Base-by-base conservation (phyloP, 2,113 vertebrate genomes). In the Stigmatopora nigra region DNA sequence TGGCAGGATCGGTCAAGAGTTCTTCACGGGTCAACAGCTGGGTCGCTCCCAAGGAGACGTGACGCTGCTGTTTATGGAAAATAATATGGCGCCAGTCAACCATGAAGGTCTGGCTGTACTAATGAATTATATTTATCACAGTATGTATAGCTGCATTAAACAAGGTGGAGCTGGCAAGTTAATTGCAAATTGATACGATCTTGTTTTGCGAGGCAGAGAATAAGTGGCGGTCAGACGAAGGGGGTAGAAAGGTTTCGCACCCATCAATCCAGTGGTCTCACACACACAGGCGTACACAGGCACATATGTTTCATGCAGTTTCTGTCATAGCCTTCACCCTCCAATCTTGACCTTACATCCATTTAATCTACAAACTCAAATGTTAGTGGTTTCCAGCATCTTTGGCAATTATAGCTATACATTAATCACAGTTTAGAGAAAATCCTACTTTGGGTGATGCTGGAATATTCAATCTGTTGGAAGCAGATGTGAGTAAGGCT, bases 1-100 rank as follows among this genome's bases (percentile, higher is more conserved):
- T 83, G 81, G 85, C 85, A 87, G 82, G 76, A 80, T 75, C 72
- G 78, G 87, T 84, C 87, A 80, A 68, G 72, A 70, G 83, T 78
- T 85, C 86, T 79, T 64, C 82, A 75, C 56, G 80, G 87, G 83
- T 88, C 86, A 86, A 70, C 72, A 69, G 59, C 76, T 44, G 69
- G 79, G 82, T 70, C 78, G 65, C 59, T 68, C 75, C 82, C 80
- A 65, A 46, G 76, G 79, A 77, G 73, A 78, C 10, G 10, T n/a
- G n/a, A 49, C 44, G 59, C 76, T 67, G 64, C 67, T 79, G 77
- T 87, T 84, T 82, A 83, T 78, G 57, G 72, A 81, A 41, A 64
- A 51, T 15, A 61, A 68, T 68, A 64, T 71, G 31, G 6, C 61
- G 20, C 65, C 76, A 76, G 68, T 75, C 65, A 70, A 68, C 73